Base-by-base conservation (phyloP, 2,113 vertebrate genomes). In the Psammodynastes pulverulentus region DNA sequence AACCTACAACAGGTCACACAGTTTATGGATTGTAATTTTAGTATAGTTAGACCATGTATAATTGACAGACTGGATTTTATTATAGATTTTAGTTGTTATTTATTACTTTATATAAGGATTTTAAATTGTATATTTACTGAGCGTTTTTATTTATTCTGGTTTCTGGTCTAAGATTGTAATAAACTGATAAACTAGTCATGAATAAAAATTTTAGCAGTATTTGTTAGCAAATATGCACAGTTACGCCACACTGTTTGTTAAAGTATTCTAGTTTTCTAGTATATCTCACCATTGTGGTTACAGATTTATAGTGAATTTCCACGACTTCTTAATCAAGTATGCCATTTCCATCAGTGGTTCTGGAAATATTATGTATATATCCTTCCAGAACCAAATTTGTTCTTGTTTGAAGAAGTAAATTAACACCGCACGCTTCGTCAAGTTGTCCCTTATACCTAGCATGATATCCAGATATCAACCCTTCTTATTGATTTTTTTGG, bases 231-330 rank as follows among this genome's bases (percentile, higher is more conserved):
- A 39, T 19, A 79, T 21, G 34, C 17, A 39, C 17, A 90, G 34
- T 4, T 72, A 52, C 19, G n/a, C 15, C 3, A 1, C n/a, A 79
- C 34, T 46, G 9, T 46, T 29, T 21, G 8, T 9, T 43, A 9
- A 26, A 45, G 9, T 51, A 90, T 12, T 90, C 17, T 84, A 51
- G n/a, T 34, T 84, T 53, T 90, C 34, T 90, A 29, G 12, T 45
- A 15, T 46, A 29, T 54, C 15, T 19, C 29, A 51, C 13, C 67
- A 17, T 21, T 79, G 34, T 79, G 17, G 72, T 39, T 79, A 39
- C 72, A 90, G 0, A 15, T 92, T 58, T 87, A 93, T 89, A 95
- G 26, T 53, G 62, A 54, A 90, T 4, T n/a, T 39, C 62, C 23
- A 84, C 15, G 34, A 89, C 87, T 45, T 94, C 8, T 45, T 51